Conservation (phyloP, 2,888 invertebrate species). For the Resseliella maxima region DNA sequence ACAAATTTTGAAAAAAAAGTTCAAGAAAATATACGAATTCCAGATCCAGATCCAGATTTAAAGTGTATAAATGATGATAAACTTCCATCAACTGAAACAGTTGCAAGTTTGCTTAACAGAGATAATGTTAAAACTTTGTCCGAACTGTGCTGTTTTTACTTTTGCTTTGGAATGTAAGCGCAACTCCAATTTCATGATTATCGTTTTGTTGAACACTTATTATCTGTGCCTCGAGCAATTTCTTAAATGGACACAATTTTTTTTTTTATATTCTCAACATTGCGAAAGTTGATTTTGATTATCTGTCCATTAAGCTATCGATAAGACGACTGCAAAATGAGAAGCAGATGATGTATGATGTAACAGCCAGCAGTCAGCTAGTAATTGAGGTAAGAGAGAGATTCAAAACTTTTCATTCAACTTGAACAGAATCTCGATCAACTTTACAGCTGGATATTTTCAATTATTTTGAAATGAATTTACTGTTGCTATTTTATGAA, state of each 20-base stretch:
- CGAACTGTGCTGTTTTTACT: neutral
- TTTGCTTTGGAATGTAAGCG: neutral
- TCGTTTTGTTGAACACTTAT: neutral
- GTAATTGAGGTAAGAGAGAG: neutral
- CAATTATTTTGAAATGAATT: conserved; percentile 23
- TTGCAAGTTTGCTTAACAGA: neutral
- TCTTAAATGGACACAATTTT: neutral
- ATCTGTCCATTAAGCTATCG: neutral
- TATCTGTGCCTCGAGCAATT: neutral
- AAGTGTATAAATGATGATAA: neutral
- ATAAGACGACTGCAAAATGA: neutral
- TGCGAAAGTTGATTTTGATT: conserved; percentile 27
- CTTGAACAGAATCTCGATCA: neutral
- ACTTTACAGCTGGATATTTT: conserved; percentile 9
- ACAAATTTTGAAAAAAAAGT: neutral
- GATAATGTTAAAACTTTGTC: neutral
- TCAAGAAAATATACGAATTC: neutral
- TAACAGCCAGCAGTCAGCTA: neutral
- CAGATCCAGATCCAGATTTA: neutral
- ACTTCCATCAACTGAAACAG: neutral
- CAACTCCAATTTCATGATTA: neutral
- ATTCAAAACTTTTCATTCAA: neutral
- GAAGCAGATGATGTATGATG: neutral
- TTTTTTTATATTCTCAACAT: neutral
- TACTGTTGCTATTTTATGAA: conserved; percentile 11